Evolutionary conservation across 2,888 invertebrate genomes (phyloP).

Genomic region (Globia sparganii): DNA sequence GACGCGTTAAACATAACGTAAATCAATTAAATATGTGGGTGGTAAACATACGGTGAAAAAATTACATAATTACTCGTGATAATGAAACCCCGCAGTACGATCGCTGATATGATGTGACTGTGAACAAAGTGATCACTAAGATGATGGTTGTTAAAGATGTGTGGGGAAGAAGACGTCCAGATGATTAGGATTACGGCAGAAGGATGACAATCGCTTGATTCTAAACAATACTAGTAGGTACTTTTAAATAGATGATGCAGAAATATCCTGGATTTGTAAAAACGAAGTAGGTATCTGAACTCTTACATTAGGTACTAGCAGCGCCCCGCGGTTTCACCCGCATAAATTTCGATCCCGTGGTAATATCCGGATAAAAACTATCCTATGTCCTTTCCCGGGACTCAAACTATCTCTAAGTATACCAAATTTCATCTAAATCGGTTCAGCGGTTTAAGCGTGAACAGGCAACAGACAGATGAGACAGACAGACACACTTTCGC

Average conservation of each 20-base stretch:
- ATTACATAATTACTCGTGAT: conserved; percentile 11
- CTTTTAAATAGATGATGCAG: neutral
- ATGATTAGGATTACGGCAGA: neutral
- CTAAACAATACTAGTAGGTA: neutral
- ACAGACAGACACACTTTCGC: no score
- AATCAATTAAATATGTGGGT: conserved; percentile 51
- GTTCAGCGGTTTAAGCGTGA: no score
- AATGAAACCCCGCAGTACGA: neutral
- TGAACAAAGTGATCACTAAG: neutral
- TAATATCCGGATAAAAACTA: no score
- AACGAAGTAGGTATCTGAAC: neutral
- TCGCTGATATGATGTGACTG: neutral
- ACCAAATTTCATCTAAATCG: no score
- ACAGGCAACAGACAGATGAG: no score
- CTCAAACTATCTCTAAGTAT: no score
- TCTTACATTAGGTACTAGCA: no score
- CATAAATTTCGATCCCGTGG: no score
- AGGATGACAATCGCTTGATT: neutral
- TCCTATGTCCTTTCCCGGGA: no score
- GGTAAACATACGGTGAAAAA: conserved; percentile 27
- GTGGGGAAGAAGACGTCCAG: neutral
- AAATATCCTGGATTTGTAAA: neutral
- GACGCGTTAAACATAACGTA: conserved; percentile 54
- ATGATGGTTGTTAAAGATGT: neutral
- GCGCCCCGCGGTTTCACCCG: no score